Evolutionary conservation across 2,113 vertebrate species (phyloP).

Genomic region (Channa maculata): DNA sequence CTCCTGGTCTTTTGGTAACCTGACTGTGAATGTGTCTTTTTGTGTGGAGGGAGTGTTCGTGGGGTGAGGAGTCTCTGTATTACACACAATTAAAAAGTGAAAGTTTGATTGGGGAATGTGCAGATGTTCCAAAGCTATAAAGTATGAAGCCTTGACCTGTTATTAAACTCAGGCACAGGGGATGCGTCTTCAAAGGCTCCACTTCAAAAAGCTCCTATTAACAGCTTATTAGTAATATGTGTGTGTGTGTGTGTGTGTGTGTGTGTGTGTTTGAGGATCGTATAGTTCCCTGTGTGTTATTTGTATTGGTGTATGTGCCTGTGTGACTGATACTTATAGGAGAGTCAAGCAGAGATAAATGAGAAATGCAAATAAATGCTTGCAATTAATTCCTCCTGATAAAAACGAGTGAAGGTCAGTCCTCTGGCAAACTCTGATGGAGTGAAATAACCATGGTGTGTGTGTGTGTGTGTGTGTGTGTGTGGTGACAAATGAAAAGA

Average conservation of each 20-base stretch:
- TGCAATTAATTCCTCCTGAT: slow-evolving; percentile 15
- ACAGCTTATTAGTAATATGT: neutral
- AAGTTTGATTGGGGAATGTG: neutral
- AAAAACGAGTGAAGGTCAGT: slow-evolving; percentile 34
- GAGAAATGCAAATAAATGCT: slow-evolving; percentile 28
- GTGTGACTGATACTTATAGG: slow-evolving; percentile 3
- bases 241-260: no score
- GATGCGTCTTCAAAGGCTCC: slow-evolving; percentile 5
- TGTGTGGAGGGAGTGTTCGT: neutral
- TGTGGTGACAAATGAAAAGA: neutral
- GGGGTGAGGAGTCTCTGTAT: neutral
- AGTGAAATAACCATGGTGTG: neutral
- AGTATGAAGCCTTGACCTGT: slow-evolving; percentile 1
- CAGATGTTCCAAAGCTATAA: neutral
- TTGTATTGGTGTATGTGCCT: slow-evolving; percentile 2
- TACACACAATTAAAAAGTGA: neutral
- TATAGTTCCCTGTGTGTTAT: slow-evolving; percentile 11
- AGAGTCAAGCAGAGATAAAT: slow-evolving; percentile 30
- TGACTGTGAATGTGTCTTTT: neutral
- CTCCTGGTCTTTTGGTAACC: neutral
- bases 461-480: slow-evolving; percentile 6
- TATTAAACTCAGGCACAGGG: neutral
- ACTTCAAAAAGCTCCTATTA: slow-evolving; percentile 17
- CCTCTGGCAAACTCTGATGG: neutral
- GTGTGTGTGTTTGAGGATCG: neutral